Percentiles rank a stretch among this genome's conserved stretches.
phyloP scores from a whole-genome alignment of 2,888 invertebrate genomes.

The Euplexia lucipara region DNA sequence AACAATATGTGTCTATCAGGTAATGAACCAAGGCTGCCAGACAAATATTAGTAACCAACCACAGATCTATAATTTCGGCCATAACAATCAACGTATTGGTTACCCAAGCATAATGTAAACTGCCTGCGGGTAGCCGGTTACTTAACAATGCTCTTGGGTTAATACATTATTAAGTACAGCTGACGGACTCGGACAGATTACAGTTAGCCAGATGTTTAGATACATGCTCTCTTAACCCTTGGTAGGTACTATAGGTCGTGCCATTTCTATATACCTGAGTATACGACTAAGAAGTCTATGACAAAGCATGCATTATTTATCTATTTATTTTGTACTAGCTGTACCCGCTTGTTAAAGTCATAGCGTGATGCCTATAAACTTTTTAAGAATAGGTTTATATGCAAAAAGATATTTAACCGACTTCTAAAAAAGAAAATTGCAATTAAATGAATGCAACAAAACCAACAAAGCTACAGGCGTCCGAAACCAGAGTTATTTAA shows the following conservation, averaged over 20 bases:
- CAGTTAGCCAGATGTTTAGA: neutral
- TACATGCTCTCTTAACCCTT: neutral
- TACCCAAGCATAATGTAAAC: slow-evolving; percentile 9
- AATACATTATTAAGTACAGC: slow-evolving; percentile 49
- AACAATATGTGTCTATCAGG: neutral
- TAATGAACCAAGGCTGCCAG: neutral
- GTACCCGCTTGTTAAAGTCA: too few relatives aligned
- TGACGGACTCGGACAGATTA: slow-evolving; percentile 32
- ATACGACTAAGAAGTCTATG: too few relatives aligned
- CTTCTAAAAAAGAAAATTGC: too few relatives aligned
- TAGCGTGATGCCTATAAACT: too few relatives aligned
- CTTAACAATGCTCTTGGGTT: slow-evolving; percentile 43
- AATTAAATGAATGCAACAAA: too few relatives aligned
- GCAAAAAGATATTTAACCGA: too few relatives aligned
- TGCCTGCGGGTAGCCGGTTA: slow-evolving; percentile 16
- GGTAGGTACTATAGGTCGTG: neutral
- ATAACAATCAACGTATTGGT: neutral
- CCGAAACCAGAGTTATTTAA: too few relatives aligned
- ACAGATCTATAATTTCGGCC: slow-evolving; percentile 17
- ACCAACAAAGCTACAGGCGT: too few relatives aligned
- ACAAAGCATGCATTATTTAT: too few relatives aligned
- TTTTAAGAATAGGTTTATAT: too few relatives aligned
- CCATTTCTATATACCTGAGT: neutral
- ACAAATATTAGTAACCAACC: neutral
- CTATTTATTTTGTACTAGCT: too few relatives aligned